Evolutionary conservation across 1,140 invertebrate genomes (phyloP), one percentile per base, ranked within the genome.

Genomic region (Pygmarrhopalites habei): DNA sequence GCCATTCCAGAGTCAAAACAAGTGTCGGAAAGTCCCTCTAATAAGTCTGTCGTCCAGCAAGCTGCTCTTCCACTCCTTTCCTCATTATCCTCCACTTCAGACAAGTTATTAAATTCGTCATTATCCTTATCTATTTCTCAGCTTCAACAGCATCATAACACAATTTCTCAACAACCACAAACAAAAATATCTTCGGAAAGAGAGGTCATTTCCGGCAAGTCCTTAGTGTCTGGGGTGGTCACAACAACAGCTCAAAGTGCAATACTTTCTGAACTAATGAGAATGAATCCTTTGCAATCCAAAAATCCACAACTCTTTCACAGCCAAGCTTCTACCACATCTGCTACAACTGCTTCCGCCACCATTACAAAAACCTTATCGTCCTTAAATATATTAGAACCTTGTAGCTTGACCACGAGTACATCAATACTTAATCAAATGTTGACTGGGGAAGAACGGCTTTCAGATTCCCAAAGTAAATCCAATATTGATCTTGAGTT

Each of bases 401-500:
- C n/a, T n/a, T n/a, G n/a, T n/a, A n/a, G n/a, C n/a, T n/a, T n/a
- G n/a, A n/a, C n/a, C n/a, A n/a, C n/a, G n/a, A n/a, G n/a, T n/a
- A n/a, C 49, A 2, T 52, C 49, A 14, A 52, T 52, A 52, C 49
- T 52, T 52, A 52, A 52, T 52, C 49, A 52, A 52, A 52, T 52
- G 49, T 29, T 52, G n/a, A 28, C 49, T 4, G 26, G 23, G 21
- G 28, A 52, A 52, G 5, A 30, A 12, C 28, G 2, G 15, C 32
- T n/a, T n/a, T n/a, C n/a, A n/a, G n/a, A n/a, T n/a, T n/a, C n/a
- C n/a, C n/a, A n/a, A n/a, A n/a, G n/a, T n/a, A n/a, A n/a, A n/a
- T n/a, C n/a, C n/a, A n/a, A n/a, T n/a, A n/a, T n/a, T n/a, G n/a
- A n/a, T n/a, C n/a, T n/a, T n/a, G n/a, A n/a, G n/a, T n/a, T n/a